Conservation (phyloP, 2,113 vertebrate species). For the Porphyrio hochstetteri region DNA sequence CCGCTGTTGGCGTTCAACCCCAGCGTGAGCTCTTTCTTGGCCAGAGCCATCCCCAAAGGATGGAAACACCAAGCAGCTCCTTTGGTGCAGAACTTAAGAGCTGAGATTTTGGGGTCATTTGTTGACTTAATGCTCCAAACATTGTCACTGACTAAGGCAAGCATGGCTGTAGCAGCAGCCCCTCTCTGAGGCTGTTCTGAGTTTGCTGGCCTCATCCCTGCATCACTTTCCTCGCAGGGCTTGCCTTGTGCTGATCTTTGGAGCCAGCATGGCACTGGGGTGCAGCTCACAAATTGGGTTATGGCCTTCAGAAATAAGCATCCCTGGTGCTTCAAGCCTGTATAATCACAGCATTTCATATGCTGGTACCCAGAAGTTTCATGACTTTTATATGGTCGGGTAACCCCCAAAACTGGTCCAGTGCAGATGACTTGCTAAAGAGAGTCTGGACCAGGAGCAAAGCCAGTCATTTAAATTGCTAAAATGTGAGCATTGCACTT, state of each 20-base stretch:
- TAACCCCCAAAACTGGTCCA: neutral
- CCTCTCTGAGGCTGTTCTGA: neutral
- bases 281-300: neutral
- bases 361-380: neutral
- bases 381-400: neutral
- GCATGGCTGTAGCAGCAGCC: neutral
- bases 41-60: neutral
- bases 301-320: neutral
- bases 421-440: neutral
- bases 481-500: neutral
- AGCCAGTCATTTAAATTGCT: neutral
- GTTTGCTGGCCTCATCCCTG: neutral
- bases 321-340: neutral
- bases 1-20: neutral
- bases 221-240: accelerated
- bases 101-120: neutral
- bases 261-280: neutral
- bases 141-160: neutral
- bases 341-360: neutral
- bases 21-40: neutral
- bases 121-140: neutral
- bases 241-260: neutral
- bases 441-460: neutral
- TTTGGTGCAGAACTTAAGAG: neutral
- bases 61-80: neutral